phyloP scores from a whole-genome alignment of 2,113 vertebrate genomes.

The Ptyas mucosa region DNA sequence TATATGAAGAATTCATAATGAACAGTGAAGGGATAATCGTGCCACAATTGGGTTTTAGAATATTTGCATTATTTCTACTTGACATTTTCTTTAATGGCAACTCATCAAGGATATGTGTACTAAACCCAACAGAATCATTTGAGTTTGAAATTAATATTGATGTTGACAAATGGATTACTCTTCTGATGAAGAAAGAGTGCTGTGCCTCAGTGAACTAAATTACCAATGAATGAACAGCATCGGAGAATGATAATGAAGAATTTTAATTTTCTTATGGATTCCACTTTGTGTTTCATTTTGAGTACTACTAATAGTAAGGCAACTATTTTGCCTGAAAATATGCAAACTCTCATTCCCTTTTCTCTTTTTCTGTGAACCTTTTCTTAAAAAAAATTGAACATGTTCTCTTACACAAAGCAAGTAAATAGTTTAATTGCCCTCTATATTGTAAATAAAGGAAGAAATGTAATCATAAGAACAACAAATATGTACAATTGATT shows the following conservation, averaged over 20 bases:
- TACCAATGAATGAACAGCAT: conserved; percentile 7
- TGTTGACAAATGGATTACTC: conserved; percentile 39
- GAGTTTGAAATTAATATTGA: conserved; percentile 12
- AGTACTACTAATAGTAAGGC: conserved; percentile 52
- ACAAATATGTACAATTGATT: not conserved
- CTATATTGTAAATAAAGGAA: not conserved
- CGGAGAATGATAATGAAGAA: conserved; percentile 49
- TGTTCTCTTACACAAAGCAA: not conserved
- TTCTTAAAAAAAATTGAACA: conserved; percentile 35
- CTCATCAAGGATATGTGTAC: not conserved
- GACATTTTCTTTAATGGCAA: not conserved
- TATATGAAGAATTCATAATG: not conserved
- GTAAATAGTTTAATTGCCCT: not conserved
- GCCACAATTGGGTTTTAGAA: not conserved
- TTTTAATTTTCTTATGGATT: conserved; percentile 56
- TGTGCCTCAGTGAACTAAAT: conserved; percentile 33
- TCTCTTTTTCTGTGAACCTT: conserved; percentile 4
- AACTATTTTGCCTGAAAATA: conserved; percentile 58
- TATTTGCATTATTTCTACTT: not conserved
- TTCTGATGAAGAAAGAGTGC: conserved; percentile 17
- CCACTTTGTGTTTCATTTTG: conserved; percentile 47
- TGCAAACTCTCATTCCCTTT: conserved; percentile 34
- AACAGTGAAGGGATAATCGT: not conserved
- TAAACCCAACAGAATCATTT: not conserved
- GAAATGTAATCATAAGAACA: not conserved